A percentile compares a stretch with the other conserved stretches of the same genome.
Conservation (phyloP, 2,888 invertebrate genomes). For the Drosophila prolongata region DNA sequence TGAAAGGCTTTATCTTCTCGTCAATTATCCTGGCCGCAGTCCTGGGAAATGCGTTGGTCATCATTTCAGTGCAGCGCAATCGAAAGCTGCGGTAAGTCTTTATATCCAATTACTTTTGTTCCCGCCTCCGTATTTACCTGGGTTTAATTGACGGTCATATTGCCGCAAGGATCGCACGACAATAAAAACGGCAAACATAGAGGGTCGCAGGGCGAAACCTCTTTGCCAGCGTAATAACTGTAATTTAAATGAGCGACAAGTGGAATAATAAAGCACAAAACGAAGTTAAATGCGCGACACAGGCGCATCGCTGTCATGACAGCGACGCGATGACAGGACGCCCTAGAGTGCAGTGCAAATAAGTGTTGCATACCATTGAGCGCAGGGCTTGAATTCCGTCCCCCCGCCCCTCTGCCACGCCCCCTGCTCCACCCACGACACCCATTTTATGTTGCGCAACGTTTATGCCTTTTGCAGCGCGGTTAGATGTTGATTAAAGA, state of each 20-base stretch:
- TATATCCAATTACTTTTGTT: conserved; percentile 4
- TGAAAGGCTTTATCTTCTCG: conserved; percentile 92
- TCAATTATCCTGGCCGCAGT: conserved; percentile 95
- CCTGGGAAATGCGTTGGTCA: conserved; percentile 95
- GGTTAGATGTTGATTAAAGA: conserved; percentile 30
- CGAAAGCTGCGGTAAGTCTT: conserved; percentile 84
- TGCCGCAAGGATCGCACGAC: conserved; percentile 20
- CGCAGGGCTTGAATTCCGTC: conserved; percentile 4
- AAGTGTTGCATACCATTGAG: conserved; percentile 49
- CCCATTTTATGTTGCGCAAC: conserved; percentile 24
- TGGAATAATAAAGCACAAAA: conserved; percentile 64
- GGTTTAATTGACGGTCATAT: conserved; percentile 35
- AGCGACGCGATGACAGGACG: conserved; percentile 39
- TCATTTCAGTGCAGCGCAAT: conserved; percentile 85
- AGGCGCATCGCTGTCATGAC: conserved; percentile 37
- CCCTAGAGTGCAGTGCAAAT: conserved; percentile 51
- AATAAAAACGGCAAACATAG: conserved; percentile 8
- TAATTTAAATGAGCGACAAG: conserved; percentile 70
- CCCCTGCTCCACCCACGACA: not conserved
- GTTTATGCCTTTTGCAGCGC: conserved; percentile 22
- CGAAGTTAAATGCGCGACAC: conserved; percentile 62
- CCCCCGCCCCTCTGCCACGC: conserved; percentile 6
- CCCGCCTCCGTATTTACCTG: conserved; percentile 3
- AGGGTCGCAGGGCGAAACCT: conserved; percentile 7
- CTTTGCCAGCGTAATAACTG: conserved; percentile 49